Conservation (phyloP, 2,797 vertebrate genomes). For the Melanotaenia nigrans region DNA sequence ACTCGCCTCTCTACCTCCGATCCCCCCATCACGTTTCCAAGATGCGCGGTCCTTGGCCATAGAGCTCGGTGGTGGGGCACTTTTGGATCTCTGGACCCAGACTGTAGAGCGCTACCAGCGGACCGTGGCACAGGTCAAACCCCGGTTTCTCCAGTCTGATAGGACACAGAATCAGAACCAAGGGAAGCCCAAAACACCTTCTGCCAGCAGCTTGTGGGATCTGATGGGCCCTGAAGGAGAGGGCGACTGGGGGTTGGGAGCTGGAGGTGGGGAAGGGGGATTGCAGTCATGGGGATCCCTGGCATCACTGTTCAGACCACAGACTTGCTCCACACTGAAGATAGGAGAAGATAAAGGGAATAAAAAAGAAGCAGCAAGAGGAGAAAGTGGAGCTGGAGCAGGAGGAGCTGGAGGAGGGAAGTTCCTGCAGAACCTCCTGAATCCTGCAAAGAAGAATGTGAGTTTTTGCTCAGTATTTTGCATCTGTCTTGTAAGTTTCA, state of each 20-base stretch:
- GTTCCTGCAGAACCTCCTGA: slow-evolving; percentile 83
- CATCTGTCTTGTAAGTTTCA: not conserved
- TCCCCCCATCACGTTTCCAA: slow-evolving; percentile 87
- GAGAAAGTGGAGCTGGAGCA: slow-evolving; percentile 40
- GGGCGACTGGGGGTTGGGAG: slow-evolving; percentile 75
- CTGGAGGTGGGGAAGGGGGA: slow-evolving; percentile 70
- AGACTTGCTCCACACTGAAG: slow-evolving; percentile 85
- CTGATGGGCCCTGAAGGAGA: slow-evolving; percentile 77
- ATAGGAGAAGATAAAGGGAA: slow-evolving; percentile 81
- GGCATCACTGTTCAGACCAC: slow-evolving; percentile 83
- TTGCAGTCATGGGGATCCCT: slow-evolving; percentile 88
- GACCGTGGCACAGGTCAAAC: slow-evolving; percentile 80
- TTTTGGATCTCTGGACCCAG: slow-evolving; percentile 85
- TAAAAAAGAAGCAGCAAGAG: slow-evolving; percentile 76
- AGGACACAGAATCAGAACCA: slow-evolving; percentile 59
- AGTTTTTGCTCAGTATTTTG: slow-evolving; percentile 51
- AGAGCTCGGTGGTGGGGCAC: slow-evolving; percentile 83
- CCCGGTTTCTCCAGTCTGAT: slow-evolving; percentile 76
- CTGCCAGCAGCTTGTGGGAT: slow-evolving; percentile 83
- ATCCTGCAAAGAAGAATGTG: slow-evolving; percentile 84
- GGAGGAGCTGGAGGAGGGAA: slow-evolving; percentile 77
- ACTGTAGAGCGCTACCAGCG: slow-evolving; percentile 85
- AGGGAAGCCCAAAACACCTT: slow-evolving; percentile 73
- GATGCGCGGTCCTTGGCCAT: slow-evolving; percentile 87
- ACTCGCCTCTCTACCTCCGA: slow-evolving; percentile 84